Evolutionary conservation across 2,797 vertebrate species (phyloP), one percentile per base, ranked within the genome.

Genomic region (Bufotes viridis): DNA sequence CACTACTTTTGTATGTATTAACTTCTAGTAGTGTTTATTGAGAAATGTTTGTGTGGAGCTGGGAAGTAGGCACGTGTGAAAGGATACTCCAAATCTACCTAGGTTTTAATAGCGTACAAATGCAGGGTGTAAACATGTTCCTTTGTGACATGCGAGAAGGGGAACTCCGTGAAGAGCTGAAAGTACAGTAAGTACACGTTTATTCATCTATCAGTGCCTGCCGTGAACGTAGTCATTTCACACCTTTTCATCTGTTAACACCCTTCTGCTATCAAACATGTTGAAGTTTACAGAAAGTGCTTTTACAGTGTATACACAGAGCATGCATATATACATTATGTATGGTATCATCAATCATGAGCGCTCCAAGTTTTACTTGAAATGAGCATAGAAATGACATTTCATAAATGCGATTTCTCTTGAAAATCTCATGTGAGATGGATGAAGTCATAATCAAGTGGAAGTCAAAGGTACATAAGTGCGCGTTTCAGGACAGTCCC

Each of bases 191-290:
- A 55, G 55, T 78, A 15, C 20, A 78, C 10, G 12, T 78, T 24
- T 51, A 22, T 75, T 24, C 20, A 0, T 78, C 75, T 53, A 22
- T 78, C 70, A 49, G 70, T 49, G 20, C 42, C 51, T 55, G 49
- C 24, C 13, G 3, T 51, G 3, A 75, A 22, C 12, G 72, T 11
- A n/a, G 72, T 55, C 49, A 78, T 78, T 53, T 53, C 8, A 22
- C 75, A 78, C 51, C 75, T 78, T 51, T 78, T 53, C 51, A 78
- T 78, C 75, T 78, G 74, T 76, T 76, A 78, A 24, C 75, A 78
- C 75, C 22, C 22, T 24, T n/a, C 42, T 78, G 75, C 51, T 29
- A 78, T 78, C 74, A 76, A 51, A 51, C 72, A 22, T n/a, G 8
- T 22, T 14, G 49, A 24, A 55, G 29, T 42, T 74, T 51, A 51